phyloP scores from a whole-genome alignment of 23 tunicate species.

The Phallusia fumigata region DNA sequence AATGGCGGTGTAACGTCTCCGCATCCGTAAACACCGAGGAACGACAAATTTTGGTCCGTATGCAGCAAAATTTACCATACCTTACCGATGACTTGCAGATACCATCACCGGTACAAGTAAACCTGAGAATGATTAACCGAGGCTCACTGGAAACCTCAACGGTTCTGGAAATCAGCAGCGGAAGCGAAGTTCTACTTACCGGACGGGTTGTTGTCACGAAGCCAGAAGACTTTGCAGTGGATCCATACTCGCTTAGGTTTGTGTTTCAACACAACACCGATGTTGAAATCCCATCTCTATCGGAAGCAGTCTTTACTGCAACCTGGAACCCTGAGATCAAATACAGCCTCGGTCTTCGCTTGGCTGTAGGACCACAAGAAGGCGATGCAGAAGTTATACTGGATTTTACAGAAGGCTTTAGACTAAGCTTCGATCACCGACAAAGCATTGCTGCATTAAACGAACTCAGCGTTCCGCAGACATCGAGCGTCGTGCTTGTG shows the following conservation, averaged over 20 bases:
- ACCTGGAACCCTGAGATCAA: neutral
- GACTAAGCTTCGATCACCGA: neutral
- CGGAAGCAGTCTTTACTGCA: neutral
- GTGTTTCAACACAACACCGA: neutral
- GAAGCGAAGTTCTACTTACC: neutral
- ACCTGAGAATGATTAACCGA: neutral
- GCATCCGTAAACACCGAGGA: neutral
- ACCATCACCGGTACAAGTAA: neutral
- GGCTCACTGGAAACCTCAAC: neutral
- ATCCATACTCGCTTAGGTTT: neutral
- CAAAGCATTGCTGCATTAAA: neutral
- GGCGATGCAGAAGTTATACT: neutral
- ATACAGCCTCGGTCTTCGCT: neutral
- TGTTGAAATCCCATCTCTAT: neutral
- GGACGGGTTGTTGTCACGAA: neutral
- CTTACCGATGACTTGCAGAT: neutral
- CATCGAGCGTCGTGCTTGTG: neutral
- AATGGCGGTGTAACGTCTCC: neutral
- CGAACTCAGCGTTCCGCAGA: conserved; percentile 3
- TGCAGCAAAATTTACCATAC: neutral
- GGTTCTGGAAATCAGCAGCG: neutral
- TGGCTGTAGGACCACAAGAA: neutral
- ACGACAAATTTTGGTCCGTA: neutral
- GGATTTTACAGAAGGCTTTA: neutral
- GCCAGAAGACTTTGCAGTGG: neutral